Base-by-base conservation (phyloP, 2,113 vertebrate species). In the Charina bottae region DNA sequence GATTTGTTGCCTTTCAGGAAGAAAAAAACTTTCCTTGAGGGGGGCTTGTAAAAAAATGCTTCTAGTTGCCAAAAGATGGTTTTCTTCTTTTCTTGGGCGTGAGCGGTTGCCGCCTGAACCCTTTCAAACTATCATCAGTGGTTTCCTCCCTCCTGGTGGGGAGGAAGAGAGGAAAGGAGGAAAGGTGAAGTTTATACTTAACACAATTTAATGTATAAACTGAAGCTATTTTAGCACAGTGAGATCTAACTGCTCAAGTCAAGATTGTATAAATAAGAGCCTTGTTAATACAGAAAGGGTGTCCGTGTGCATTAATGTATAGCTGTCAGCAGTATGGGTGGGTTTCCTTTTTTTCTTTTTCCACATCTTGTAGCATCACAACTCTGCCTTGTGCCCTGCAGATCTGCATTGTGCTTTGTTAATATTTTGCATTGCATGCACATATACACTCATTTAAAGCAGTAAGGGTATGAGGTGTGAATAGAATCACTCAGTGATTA, bases 1-100 rank as follows among this genome's bases (percentile, higher is more conserved):
- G 88, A 84, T 94, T 90, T 60, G 89, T 93, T 94, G 33, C 84
- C 58, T 87, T 53, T 87, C 90, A 49, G 83, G 26, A 24, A 15
- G 11, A 53, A 15, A 55, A 19, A 55, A 6, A 68, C 92, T 94
- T 95, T 55, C 89, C 59, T 88, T 86, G 85, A 91, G 92, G 93
- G 90, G 26, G 24, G 28, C 89, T 49, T 92, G 7, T 0, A 11
- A 0, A 37, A 1, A 78, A 13, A 88, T 3, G 78, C 92, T 93
- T 68, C 89, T 58, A 33, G 46, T 93, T 9, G 83, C 92, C 92
- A 13, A 85, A 68, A 90, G 26, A 84, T 0, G 0, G 55, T 37
- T 89, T 85, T 56, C 87, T 68, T 62, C 90, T 49, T 60, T 92
- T 94, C 8, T 85, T 78, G 26, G 15, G 0, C 55, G n/a, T 90